Base-by-base conservation (phyloP, 2,113 vertebrate species). In the Sapayoa aenigma region DNA sequence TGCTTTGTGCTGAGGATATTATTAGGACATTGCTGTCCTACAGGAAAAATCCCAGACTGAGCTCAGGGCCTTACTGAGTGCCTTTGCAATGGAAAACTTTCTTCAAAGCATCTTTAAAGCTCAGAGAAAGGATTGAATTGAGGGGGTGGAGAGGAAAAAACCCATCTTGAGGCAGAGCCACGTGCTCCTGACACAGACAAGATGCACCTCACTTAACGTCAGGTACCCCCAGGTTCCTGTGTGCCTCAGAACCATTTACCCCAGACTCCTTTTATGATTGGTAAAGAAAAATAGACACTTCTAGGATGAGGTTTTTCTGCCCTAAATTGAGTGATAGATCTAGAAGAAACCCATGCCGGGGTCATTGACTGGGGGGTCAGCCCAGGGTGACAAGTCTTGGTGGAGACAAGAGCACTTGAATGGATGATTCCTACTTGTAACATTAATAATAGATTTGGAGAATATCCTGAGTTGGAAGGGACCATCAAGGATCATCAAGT, bases 1-100 rank as follows among this genome's bases (percentile, higher is more conserved):
- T 80, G 72, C 80, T 88, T 96, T 88, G 42, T 84, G 50, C 56
- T 25, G 68, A 47, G 60, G 75, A 27, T 88, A 88, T 95, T 94
- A 91, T 93, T 91, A 95, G 92, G 87, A 60, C 60, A n/a, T 12
- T 60, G 37, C 76, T 52, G 72, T 94, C 78, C 63, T 85, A 39
- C 28, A 65, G 89, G 69, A 89, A 91, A 84, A 92, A 81, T 68
- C 37, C 67, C 63, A 80, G 79, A 53, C 33, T 1, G 27, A 87
- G 81, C 66, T 87, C 74, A 30, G 74, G n/a, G 25, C 35, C 42
- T 80, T 28, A 5, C 42, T 2, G 7, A 63, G 65, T 28, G 17
- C 30, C 27, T 80, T 65, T 76, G 52, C 44, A 68, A 82, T 59
- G 56, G 77, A 37, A 79, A 22, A 33, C 4, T 82, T 78, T 63